These are phyloP conservation scores for Nebria ingens DNA, from an alignment of 1,140 invertebrate genomes.

Conservation along the genomic window DNA sequence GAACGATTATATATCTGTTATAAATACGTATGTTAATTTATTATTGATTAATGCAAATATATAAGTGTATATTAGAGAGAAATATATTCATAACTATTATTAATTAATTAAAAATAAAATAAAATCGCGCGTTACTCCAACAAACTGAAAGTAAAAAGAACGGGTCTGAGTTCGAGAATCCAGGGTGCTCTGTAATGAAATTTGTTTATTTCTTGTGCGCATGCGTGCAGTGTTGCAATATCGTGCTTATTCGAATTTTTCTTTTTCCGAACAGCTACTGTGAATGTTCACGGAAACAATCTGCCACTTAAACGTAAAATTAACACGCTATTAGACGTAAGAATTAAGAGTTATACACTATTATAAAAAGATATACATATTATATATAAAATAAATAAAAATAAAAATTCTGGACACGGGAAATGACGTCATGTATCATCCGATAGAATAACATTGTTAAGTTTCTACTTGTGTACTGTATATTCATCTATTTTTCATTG, in stretches of 20 bases:
- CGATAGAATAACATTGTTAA: constrained; percentile 11
- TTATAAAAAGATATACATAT: constrained; percentile 13
- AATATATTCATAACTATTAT: background rate
- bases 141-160: constrained; percentile 5
- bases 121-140: background rate
- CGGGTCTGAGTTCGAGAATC: constrained; percentile 21
- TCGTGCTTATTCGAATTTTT: background rate
- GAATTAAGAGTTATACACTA: constrained; percentile 28
- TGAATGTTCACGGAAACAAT: constrained; percentile 19
- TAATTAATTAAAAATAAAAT: constrained; percentile 1
- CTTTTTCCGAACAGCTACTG: constrained; percentile 1
- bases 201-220: constrained; percentile 5
- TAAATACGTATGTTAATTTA: constrained; percentile 10
- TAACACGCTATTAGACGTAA: constrained; percentile 28
- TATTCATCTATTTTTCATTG: background rate
- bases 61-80: background rate
- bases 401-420: constrained; percentile 19
- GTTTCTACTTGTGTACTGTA: background rate
- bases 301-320: constrained; percentile 26
- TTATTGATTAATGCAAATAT: constrained; percentile 11
- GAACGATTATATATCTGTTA: constrained; percentile 9
- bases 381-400: constrained; percentile 21
- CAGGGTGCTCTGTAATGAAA: constrained; percentile 29
- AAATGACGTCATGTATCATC: constrained; percentile 9
- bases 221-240: background rate